phyloP scores from a whole-genome alignment of 2,888 invertebrate genomes.

The Dusona sp. region DNA sequence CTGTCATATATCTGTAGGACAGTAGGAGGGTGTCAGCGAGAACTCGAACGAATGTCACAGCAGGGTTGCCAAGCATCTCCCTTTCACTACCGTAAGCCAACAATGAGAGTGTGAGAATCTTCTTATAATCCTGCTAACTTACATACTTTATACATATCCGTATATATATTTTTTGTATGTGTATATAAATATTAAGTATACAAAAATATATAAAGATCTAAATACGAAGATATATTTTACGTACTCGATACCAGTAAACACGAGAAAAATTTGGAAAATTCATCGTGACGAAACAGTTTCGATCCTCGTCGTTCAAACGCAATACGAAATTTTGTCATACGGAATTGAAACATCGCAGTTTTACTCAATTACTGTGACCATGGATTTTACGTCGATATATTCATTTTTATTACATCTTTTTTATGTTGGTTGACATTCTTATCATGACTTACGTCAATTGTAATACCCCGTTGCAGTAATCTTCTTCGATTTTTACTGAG shows the following conservation, averaged over 20 bases:
- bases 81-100: slow-evolving; percentile 72
- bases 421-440: background rate
- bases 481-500: background rate
- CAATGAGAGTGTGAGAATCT: slow-evolving; percentile 77
- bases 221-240: background rate
- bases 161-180: slow-evolving; percentile 2
- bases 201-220: background rate
- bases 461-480: background rate
- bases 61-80: slow-evolving; percentile 75
- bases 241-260: slow-evolving; percentile 32
- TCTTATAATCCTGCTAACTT: slow-evolving; percentile 39
- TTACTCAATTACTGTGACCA: background rate
- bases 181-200: background rate
- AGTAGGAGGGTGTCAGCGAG: slow-evolving; percentile 80
- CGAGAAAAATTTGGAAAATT: slow-evolving; percentile 24
- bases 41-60: slow-evolving; percentile 79
- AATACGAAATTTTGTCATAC: background rate
- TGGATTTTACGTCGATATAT: background rate
- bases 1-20: slow-evolving; percentile 77
- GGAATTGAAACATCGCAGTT: background rate
- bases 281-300: slow-evolving; percentile 22
- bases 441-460: too few species aligned
- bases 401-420: background rate
- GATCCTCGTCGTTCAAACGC: background rate
- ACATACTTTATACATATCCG: background rate